A percentile compares a stretch with the other conserved stretches of the same genome.
phyloP scores from a whole-genome alignment of 2,113 vertebrate genomes.

The Syngnathoides biaculeatus region DNA sequence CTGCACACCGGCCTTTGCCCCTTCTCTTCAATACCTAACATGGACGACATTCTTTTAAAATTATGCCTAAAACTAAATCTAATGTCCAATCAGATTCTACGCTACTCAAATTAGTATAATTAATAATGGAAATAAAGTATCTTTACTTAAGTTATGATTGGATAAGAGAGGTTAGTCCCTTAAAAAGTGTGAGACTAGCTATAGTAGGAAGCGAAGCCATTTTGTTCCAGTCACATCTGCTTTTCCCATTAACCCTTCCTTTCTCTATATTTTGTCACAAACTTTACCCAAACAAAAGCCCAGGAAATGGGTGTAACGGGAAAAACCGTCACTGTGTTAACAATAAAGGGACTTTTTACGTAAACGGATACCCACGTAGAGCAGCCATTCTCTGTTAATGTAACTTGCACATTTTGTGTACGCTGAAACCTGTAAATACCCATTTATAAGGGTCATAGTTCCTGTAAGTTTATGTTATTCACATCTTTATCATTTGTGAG shows the following conservation, averaged over 20 bases:
- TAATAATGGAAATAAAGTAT: background rate
- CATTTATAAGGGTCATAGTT: background rate
- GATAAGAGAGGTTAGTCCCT: constrained; percentile 20
- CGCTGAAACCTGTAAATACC: constrained; percentile 19
- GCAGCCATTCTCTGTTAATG: constrained; percentile 35
- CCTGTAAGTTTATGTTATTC: background rate
- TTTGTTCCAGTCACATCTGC: constrained; percentile 62
- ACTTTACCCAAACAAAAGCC: constrained; percentile 51
- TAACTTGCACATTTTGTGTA: constrained; percentile 10
- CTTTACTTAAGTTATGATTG: constrained; percentile 6
- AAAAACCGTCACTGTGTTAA: constrained; percentile 26
- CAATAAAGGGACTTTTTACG: constrained; percentile 55
- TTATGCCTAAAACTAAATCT: constrained; percentile 23
- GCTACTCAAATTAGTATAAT: background rate
- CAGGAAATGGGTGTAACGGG: constrained; percentile 56
- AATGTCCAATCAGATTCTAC: background rate
- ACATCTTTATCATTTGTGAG: constrained; percentile 7
- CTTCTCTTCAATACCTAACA: constrained; percentile 24
- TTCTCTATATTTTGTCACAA: constrained; percentile 31
- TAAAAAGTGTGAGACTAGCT: constrained; percentile 1
- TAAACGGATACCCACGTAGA: constrained; percentile 51
- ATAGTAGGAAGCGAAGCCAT: constrained; percentile 20
- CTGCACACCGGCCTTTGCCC: constrained; percentile 46
- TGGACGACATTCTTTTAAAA: constrained; percentile 26
- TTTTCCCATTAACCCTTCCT: constrained; percentile 58